Base-by-base conservation (phyloP, 2,797 vertebrate genomes). In the Ciconia nigra region DNA sequence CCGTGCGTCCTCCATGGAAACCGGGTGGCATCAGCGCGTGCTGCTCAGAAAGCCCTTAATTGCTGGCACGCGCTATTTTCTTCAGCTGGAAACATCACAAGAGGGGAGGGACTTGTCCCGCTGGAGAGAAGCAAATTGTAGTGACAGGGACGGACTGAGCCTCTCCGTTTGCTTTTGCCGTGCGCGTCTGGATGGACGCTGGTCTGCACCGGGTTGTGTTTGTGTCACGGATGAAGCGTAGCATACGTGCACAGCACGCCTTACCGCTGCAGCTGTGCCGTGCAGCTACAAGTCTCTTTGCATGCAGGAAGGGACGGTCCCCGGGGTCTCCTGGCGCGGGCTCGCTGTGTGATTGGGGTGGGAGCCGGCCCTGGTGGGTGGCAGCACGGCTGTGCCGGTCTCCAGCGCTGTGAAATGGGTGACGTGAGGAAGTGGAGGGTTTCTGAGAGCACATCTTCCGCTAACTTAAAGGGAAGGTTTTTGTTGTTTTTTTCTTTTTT, bases 301-400 rank as follows among this genome's bases (percentile, higher is more conserved):
- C 20, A 2, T 5, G 25, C 31, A 5, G 74, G 42, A 52, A 85
- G 63, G 39, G 55, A n/a, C 5, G 5, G 41, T 39, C 29, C 46
- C 0, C 4, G 55, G 83, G 49, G 44, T 28, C 26, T 28, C 59
- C 51, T 14, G 31, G 62, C 3, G 4, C 74, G 31, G 7, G 1
- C 26, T 65, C 2, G 0, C 62, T 13, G 35, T 3, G 15, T 2
- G 7, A 0, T 3, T 33, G 31, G 73, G 42, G 10, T 15, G 22
- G n/a, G 37, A 39, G 16, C 5, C 5, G 6, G 70, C 41, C 46
- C 35, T 31, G 69, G 15, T 5, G 66, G 21, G 39, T 21, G 35
- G 14, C 61, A 73, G 66, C 77, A 2, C 3, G 10, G 73, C 73
- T 33, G 52, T 26, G 86, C 19, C 74, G 2, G 35, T 71, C 54